Conservation (phyloP, 2,888 invertebrate species). For the Caenorhabditis zanzibari region DNA sequence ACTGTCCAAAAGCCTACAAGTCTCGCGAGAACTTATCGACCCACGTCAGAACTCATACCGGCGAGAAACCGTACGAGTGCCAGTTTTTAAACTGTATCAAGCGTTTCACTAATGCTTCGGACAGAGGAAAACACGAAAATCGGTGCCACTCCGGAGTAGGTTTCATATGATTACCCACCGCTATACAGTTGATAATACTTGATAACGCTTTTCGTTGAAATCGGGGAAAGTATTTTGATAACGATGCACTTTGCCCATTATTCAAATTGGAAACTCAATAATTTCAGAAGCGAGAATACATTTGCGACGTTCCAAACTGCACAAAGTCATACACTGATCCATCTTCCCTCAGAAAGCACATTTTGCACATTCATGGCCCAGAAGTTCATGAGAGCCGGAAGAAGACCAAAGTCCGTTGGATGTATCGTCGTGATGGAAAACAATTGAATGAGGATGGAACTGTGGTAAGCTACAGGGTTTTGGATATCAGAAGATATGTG, state of each 20-base stretch:
- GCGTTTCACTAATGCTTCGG: slow-evolving; percentile 98
- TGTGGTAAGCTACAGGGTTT: neutral
- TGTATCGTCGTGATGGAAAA: slow-evolving; percentile 19
- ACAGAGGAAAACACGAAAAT: slow-evolving; percentile 98
- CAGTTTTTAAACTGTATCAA: slow-evolving; percentile 98
- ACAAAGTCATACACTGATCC: slow-evolving; percentile 99
- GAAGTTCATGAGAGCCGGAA: slow-evolving; percentile 96
- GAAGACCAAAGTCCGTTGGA: slow-evolving; percentile 87
- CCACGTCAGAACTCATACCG: slow-evolving; percentile 90
- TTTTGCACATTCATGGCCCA: slow-evolving; percentile 98
- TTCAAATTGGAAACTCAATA: neutral
- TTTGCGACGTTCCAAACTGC: slow-evolving; percentile 97
- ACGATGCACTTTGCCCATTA: neutral
- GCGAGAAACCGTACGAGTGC: slow-evolving; percentile 88
- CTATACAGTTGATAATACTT: neutral
- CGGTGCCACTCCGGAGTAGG: slow-evolving; percentile 94
- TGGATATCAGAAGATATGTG: neutral
- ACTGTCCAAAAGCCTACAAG: slow-evolving; percentile 96
- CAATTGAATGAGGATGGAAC: slow-evolving; percentile 4
- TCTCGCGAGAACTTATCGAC: slow-evolving; percentile 94
- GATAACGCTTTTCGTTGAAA: slow-evolving; percentile 9
- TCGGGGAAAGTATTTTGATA: neutral
- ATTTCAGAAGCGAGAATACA: slow-evolving; percentile 93
- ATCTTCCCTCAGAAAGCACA: slow-evolving; percentile 96
- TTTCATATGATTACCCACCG: neutral